Evolutionary conservation across 2,797 vertebrate species (phyloP), one percentile per base, ranked within the genome.

Genomic region (Rhabdomys pumilio): DNA sequence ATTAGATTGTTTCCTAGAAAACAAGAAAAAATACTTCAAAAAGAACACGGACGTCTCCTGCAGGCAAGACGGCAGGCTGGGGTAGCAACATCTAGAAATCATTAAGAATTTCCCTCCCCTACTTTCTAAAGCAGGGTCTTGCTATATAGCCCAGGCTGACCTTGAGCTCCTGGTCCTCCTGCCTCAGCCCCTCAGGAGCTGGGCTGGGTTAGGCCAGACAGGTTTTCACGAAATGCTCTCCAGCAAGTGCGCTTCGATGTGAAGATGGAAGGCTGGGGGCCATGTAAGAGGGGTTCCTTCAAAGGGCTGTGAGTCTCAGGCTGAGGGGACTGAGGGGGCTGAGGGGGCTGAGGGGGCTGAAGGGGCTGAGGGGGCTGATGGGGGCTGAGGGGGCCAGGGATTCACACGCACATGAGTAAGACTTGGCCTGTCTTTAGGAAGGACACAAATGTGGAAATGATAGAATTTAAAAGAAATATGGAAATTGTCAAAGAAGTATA

Each of bases 381-480:
- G 7, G 50, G 50, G 50, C 50, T 50, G 50, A 50, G 50, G 50
- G 50, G 10, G 10, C 50, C 50, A 50, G 24, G 47, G 29, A 41
- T 76, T 59, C 55, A 82, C 14, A 44, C 0, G 44, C 44, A 80
- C 81, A 14, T 13, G 47, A n/a, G 47, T 9, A 15, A 79, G 53
- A 15, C 0, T 50, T 50, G 17, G 24, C 10, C 38, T 22, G 8
- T 38, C 26, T 50, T 69, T 7, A 63, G 79, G 89, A 80, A 88
- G 57, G 61, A 38, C 24, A 73, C 31, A 14, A 38, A 75, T 5
- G 75, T 8, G 3, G 14, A 3, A 67, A 75, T 44, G 80, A 44
- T 44, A 87, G 91, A 81, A 85, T 81, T 55, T 90, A 61, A 89
- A 92, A 90, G 82, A 86, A 89, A 76, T 8, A 29, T 9, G 6